Evolutionary conservation across 2,113 vertebrate species (phyloP), one percentile per base, ranked within the genome.

Genomic region (Oryzias melastigma): DNA sequence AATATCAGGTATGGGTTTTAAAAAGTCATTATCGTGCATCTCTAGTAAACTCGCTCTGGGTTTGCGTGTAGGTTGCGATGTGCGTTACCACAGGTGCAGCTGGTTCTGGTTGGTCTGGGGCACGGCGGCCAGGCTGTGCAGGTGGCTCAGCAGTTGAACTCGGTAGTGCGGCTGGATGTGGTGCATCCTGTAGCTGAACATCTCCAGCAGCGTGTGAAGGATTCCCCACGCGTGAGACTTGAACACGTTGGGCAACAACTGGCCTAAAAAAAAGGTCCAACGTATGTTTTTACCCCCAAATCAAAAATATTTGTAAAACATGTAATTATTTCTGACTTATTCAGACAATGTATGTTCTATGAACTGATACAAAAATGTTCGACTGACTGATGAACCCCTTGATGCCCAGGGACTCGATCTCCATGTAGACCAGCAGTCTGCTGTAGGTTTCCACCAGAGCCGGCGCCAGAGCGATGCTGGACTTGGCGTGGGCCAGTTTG

Each of bases 181-280:
- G 71, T 99, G 97, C 97, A 99, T 99, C 60, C 97, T 92, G 86
- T 99, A 99, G 88, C 97, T 99, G 76, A 99, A 99, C 96, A 98
- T 99, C 90, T 99, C 97, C 58, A 99, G 92, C 5, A 99, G 86
- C 0, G 97, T 99, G 81, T 99, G 97, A 70, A 99, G 90, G 82
- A 99, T 99, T 35, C 97, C 97, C 97, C 96, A 99, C 0, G 96
- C 95, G 0, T 99, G 95, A 58, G 94, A 99, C 81, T 98, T 99
- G 62, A 98, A 99, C 45, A 99, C 97, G 4, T 97, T 99, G 40
- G 97, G 97, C 65, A 99, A 86, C 43, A 99, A 90, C 80, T 99
- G 97, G 88, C 97, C 97, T 99, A 75, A 52, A 16, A 74, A 49
- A 44, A 14, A 16, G 16, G 25, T 4, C 16, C 16, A 44, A 17